A percentile compares a stretch with the other conserved stretches of the same genome.
Evolutionary conservation across 2,888 invertebrate species (phyloP).

Genomic region (Lomographa bimaculata): DNA sequence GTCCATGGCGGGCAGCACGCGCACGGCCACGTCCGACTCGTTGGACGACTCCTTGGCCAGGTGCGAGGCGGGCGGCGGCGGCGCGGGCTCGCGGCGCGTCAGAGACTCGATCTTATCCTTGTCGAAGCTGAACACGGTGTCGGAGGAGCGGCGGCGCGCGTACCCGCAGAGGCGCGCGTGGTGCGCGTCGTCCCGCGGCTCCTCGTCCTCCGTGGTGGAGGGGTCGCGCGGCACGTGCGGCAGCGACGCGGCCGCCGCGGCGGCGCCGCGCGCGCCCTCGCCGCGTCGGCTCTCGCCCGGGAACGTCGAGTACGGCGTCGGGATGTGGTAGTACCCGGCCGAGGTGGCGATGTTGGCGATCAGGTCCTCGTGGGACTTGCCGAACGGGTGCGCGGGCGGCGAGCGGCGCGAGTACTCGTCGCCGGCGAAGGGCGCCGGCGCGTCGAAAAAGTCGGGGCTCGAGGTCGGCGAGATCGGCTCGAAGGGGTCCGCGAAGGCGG

Average conservation of each 20-base stretch:
- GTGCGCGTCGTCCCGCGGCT: conserved; percentile 72
- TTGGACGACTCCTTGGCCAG: conserved; percentile 78
- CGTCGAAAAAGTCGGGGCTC: conserved; percentile 86
- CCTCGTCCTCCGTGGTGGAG: conserved; percentile 74
- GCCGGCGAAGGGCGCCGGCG: conserved; percentile 70
- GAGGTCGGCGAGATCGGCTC: conserved; percentile 84
- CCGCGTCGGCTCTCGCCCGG: conserved; percentile 84
- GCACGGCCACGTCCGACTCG: conserved; percentile 77
- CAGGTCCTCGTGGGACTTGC: conserved; percentile 84
- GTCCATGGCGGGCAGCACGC: conserved; percentile 78
- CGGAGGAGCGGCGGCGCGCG: conserved; percentile 87
- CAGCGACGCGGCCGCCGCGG: conserved; percentile 84
- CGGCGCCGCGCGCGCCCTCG: conserved; percentile 86
- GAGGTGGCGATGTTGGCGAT: conserved; percentile 77
- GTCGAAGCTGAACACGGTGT: conserved; percentile 89
- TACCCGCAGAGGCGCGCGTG: conserved; percentile 75
- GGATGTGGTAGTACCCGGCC: conserved; percentile 81
- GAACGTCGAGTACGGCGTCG: conserved; percentile 85
- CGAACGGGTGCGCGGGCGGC: conserved; percentile 77
- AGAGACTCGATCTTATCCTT: conserved; percentile 89
- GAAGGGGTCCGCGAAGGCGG: conserved; percentile 71
- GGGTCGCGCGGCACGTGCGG: conserved; percentile 80
- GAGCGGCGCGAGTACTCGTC: conserved; percentile 71
- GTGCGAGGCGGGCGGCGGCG: conserved; percentile 71
- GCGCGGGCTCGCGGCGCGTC: conserved; percentile 66